Evolutionary conservation across 2,888 invertebrate species (phyloP).

Genomic region (Dryocosmus kuriphilus): DNA sequence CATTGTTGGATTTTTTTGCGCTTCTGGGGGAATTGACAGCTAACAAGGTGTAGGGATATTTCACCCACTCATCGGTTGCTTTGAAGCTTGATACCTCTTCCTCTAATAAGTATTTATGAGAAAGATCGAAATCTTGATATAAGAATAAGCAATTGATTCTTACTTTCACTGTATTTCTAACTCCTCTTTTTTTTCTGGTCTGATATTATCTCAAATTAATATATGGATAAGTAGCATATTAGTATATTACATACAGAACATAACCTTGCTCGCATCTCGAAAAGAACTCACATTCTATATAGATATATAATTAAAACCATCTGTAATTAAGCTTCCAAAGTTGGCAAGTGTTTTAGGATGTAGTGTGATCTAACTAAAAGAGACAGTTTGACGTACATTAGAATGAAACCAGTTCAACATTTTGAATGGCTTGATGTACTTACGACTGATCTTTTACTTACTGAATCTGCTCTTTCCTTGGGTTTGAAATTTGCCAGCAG

Average conservation of each 20-base stretch:
- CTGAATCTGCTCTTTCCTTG: neutral
- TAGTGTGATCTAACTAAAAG: too few relatives aligned
- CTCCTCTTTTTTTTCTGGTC: neutral
- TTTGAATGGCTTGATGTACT: too few relatives aligned
- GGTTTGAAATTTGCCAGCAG: slow-evolving; percentile 3
- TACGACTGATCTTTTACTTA: neutral
- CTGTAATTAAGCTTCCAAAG: too few relatives aligned
- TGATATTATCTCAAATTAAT: slow-evolving; percentile 7
- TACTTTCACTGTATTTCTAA: slow-evolving; percentile 14
- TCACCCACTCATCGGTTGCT: slow-evolving; percentile 3
- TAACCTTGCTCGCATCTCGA: slow-evolving; percentile 2
- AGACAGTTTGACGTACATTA: too few relatives aligned
- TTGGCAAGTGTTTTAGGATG: too few relatives aligned
- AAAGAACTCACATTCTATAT: too few relatives aligned
- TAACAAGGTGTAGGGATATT: slow-evolving; percentile 33
- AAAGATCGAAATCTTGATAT: slow-evolving; percentile 11
- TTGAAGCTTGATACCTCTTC: slow-evolving; percentile 17
- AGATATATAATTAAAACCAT: too few relatives aligned
- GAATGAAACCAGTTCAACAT: neutral
- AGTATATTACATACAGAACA: neutral
- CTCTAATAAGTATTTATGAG: slow-evolving; percentile 24
- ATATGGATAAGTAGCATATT: slow-evolving; percentile 1
- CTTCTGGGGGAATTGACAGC: slow-evolving; percentile 32
- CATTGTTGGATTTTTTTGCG: slow-evolving; percentile 45
- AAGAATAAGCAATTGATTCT: neutral